Evolutionary conservation across 2,797 vertebrate genomes (phyloP).

Genomic region (Gymnothorax reevesii): DNA sequence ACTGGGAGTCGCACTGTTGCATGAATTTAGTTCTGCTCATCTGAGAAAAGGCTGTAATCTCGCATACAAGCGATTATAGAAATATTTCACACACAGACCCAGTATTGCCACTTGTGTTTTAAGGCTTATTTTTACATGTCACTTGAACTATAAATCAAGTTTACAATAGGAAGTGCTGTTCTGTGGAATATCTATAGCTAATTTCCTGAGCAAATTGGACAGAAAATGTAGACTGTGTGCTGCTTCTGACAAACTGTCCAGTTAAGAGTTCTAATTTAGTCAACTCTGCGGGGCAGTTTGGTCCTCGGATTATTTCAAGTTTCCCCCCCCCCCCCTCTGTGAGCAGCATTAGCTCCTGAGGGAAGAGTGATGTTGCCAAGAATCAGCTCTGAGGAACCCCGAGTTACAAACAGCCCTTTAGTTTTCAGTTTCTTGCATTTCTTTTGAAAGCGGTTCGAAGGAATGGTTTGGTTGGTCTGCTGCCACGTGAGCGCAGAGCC

Average conservation of each 20-base stretch:
- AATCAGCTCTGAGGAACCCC: constrained; percentile 20
- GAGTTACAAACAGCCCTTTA: constrained; percentile 12
- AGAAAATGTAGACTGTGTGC: neutral
- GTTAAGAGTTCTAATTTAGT: neutral
- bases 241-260: neutral
- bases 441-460: neutral
- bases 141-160: neutral
- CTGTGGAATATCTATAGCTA: neutral
- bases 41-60: neutral
- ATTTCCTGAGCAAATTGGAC: neutral
- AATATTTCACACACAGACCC: neutral
- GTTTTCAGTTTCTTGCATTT: neutral
- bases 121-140: neutral
- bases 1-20: neutral
- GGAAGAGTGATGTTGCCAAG: neutral
- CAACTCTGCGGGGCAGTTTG: neutral
- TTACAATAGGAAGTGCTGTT: neutral
- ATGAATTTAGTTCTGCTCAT: constrained; percentile 10
- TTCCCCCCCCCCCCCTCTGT: constrained; percentile 12
- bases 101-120: neutral
- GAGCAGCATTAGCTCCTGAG: constrained; percentile 16
- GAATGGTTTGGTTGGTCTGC: constrained; percentile 23
- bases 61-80: neutral
- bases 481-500: constrained; percentile 21
- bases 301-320: neutral